Evolutionary conservation across 2,797 vertebrate species (phyloP), one percentile per base, ranked within the genome.

Genomic region (Mus caroli): DNA sequence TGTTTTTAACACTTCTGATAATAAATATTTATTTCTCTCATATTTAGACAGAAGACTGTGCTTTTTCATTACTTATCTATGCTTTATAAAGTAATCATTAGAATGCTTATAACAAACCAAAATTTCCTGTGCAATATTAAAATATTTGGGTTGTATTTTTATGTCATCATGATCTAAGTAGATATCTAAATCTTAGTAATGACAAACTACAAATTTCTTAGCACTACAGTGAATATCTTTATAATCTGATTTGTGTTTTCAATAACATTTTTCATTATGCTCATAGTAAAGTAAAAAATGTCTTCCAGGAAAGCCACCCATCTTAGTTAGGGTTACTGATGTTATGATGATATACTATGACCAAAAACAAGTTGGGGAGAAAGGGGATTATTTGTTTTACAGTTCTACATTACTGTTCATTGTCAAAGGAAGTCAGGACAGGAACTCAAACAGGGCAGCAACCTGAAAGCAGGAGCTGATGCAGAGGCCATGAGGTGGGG

Each of bases 1-100:
- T 88, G 97, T 98, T 64, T 24, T 96, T 1, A 87, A 15, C 92
- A 34, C 78, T 97, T 96, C 52, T 91, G 94, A 97, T 58, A 93
- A 87, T 54, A 76, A 77, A 92, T 84, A 50, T 37, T 88, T 79
- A 69, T 92, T 79, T 71, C 20, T 37, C 50, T 37, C 20, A 34
- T 96, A 14, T 54, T 90, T 80, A 91, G 77, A 90, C 28, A 58
- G 82, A 97, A 80, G 71, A 37, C 9, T 95, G 7, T 89, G 84
- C 9, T 90, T 28, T 50, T 92, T 87, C 28, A 89, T 69, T 24
- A 93, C 60, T 54, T 43, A 60, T 22, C 17, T 92, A 85, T 1
- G 4, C n/a, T 96, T 75, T 94, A 93, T 71, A 52, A 91, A 43
- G 34, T 69, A 75, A 94, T 20, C 56, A 52, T 82, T 91, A 96